A percentile compares a stretch with the other conserved stretches of the same genome.
These are phyloP conservation scores for Agriotes lineatus DNA, from an alignment of 2,888 invertebrate genomes.

Conservation along the genomic window DNA sequence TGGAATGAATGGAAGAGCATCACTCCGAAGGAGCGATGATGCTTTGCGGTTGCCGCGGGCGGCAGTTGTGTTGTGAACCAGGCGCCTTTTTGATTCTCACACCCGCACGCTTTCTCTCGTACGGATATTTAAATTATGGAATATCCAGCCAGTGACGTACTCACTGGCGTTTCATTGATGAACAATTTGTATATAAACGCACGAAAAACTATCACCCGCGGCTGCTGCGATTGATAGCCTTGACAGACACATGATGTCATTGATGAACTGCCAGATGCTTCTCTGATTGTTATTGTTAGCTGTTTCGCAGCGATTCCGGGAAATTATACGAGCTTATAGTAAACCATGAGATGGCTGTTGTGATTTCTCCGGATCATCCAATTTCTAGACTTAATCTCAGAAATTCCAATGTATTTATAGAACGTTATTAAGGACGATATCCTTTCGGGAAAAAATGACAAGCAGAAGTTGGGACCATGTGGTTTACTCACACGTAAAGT, in stretches of 20 bases:
- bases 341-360: too few species aligned
- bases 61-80: conserved; percentile 62
- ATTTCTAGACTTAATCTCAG: too few species aligned
- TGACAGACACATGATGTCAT: conserved; percentile 16
- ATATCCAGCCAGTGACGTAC: conserved; percentile 37
- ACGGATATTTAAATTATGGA: conserved; percentile 43
- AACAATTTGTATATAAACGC: conserved; percentile 24
- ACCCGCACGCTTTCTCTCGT: conserved; percentile 62
- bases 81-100: conserved; percentile 64
- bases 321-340: not conserved
- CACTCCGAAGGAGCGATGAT: conserved; percentile 32
- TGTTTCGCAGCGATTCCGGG: not conserved
- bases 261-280: conserved; percentile 5
- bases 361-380: too few species aligned
- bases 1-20: conserved; percentile 21
- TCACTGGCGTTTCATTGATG: conserved; percentile 31
- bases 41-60: conserved; percentile 54
- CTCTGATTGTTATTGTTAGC: not conserved
- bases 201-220: conserved; percentile 16
- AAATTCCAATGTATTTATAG: too few species aligned
- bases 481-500: too few species aligned
- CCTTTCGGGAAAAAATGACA: too few species aligned
- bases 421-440: too few species aligned
- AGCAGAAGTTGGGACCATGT: too few species aligned
- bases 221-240: conserved; percentile 13